A percentile compares a stretch with the other conserved stretches of the same genome.
Evolutionary conservation across 2,797 vertebrate species (phyloP).

Genomic region (Hydrocynus forskahlii): DNA sequence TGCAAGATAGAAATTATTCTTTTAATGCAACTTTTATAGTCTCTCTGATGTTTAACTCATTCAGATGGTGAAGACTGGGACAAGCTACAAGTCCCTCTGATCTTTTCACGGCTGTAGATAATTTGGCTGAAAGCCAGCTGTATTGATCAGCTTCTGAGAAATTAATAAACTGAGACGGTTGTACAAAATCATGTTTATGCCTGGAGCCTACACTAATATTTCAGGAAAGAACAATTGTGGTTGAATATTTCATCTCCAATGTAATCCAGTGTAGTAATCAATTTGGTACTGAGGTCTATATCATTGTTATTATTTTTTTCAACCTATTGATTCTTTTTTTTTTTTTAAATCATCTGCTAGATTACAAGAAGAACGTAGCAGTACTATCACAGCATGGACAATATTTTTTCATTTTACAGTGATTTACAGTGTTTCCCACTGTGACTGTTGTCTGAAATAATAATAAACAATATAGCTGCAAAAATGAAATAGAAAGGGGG

Average conservation of each 20-base stretch:
- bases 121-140: neutral
- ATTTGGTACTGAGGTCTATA: neutral
- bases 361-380: neutral
- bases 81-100: neutral
- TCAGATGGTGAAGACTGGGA: neutral
- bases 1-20: no score
- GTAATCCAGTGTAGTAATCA: neutral
- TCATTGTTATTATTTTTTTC: neutral
- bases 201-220: neutral
- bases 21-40: no score
- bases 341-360: neutral
- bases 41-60: neutral
- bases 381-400: neutral
- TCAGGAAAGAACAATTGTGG: neutral
- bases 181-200: neutral
- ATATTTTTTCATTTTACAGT: neutral
- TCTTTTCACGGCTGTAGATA: neutral
- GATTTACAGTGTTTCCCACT: neutral
- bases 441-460: neutral
- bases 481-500: neutral
- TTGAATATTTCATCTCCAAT: neutral
- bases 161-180: neutral
- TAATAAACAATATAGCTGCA: constrained; percentile 9
- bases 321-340: neutral
- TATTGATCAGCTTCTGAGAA: neutral